These are phyloP conservation scores for Philhelius pedissequus DNA, from an alignment of 2,888 invertebrate species.

Conservation along the genomic window DNA sequence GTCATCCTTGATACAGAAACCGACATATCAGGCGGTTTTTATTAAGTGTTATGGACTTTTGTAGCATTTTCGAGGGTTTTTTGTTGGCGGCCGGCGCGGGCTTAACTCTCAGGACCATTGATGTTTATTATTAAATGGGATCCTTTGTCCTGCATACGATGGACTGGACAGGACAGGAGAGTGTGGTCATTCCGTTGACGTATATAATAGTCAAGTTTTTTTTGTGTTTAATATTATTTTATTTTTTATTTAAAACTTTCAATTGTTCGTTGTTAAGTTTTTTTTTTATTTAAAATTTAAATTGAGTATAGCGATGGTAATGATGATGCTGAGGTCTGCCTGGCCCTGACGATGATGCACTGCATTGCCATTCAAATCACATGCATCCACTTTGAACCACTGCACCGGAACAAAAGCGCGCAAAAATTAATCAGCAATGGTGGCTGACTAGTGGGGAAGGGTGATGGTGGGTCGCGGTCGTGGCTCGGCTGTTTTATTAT, in stretches of 20 bases:
- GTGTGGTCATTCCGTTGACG: constrained; percentile 46
- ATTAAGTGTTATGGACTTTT: constrained; percentile 63
- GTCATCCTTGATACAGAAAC: constrained; percentile 46
- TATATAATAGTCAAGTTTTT: constrained; percentile 13
- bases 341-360: constrained; percentile 58
- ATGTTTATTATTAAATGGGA: constrained; percentile 43
- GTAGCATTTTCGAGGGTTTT: constrained; percentile 57
- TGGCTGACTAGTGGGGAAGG: too few relatives aligned
- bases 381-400: constrained; percentile 44
- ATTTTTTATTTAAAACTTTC: constrained; percentile 53
- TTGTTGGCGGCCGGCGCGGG: constrained; percentile 4
- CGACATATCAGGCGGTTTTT: constrained; percentile 62
- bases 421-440: constrained; percentile 51
- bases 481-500: neutral
- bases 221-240: neutral
- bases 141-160: constrained; percentile 36
- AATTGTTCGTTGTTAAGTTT: constrained; percentile 58
- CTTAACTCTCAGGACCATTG: neutral
- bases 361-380: constrained; percentile 65
- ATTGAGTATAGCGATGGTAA: constrained; percentile 56
- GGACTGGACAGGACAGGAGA: neutral
- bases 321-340: constrained; percentile 33
- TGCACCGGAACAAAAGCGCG: constrained; percentile 48
- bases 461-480: neutral
- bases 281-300: constrained; percentile 32